Percentiles rank a stretch among this genome's conserved stretches.
phyloP scores from a whole-genome alignment of 2,797 vertebrate genomes.

The Sarcoramphus papa region DNA sequence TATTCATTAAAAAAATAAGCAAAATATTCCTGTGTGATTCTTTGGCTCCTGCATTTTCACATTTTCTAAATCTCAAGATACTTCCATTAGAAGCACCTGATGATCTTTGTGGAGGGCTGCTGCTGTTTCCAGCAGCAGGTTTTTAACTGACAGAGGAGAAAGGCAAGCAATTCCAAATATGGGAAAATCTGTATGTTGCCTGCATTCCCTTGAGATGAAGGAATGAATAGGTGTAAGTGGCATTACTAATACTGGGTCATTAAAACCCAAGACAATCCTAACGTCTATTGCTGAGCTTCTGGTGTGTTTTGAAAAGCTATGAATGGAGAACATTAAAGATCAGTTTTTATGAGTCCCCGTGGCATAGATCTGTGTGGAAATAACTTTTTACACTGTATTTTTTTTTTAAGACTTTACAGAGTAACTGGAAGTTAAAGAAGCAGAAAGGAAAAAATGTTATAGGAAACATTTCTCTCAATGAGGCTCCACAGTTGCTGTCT shows the following conservation, averaged over 20 bases:
- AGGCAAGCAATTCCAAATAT: not conserved
- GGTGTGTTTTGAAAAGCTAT: not conserved
- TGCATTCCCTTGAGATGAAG: not conserved
- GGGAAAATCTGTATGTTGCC: not conserved
- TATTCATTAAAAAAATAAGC: not conserved
- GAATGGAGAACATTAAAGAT: not conserved
- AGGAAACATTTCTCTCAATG: not conserved
- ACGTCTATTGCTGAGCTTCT: not conserved
- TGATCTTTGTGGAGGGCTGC: not conserved
- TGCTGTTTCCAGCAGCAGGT: not conserved
- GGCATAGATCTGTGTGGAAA: not conserved
- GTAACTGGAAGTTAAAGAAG: not conserved
- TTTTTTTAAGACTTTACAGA: not conserved
- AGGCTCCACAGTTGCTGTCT: not conserved
- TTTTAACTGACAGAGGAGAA: not conserved
- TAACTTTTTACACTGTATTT: not conserved
- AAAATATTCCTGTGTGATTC: not conserved
- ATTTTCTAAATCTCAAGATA: not conserved
- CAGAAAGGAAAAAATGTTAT: not conserved
- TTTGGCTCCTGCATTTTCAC: not conserved
- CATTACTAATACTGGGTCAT: not conserved
- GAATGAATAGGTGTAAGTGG: not conserved
- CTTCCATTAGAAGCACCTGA: not conserved
- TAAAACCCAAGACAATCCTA: not conserved
- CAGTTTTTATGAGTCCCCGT: not conserved